Base-by-base conservation (phyloP, 1,140 invertebrate genomes). In the Heliconius hermathena region DNA sequence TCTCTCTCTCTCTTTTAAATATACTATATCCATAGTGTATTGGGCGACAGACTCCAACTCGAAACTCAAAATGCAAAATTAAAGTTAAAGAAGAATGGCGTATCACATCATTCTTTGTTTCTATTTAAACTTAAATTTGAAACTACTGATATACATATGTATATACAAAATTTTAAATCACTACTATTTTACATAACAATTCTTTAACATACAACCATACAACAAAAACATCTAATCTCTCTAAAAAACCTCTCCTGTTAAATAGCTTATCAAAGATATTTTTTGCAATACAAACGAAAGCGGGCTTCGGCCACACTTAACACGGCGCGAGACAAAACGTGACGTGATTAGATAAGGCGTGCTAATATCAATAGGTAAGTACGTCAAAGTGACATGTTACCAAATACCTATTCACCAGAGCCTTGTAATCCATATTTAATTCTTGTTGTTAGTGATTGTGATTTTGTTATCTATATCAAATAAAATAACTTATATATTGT, bases 311-410 rank as follows among this genome's bases (percentile, higher is more conserved):
- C 72, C 72, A 73, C 49, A 16, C 13, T 73, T 49, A 73, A 73
- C 41, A 26, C 22, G 60, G 26, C 26, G 60, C 60, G 16, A 66
- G 60, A 29, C 60, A 66, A 66, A 66, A 66, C 78, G 78, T 79
- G 78, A 79, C 78, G 52, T 36, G 77, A 36, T 54, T 38, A 71
- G 52, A 52, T 57, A 79, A 79, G 73, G 60, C 60, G 13, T 13
- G 26, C 60, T 66, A 0, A 16, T 79, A 74, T 57, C 78, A 36
- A 36, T 36, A 36, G 36, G 49, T 52, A 20, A 5, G 49, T 22
- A 60, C 71, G 78, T 79, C 78, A 79, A 33, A 72, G 6, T 79
- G 78, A 79, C 78, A 79, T 41, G 78, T 79, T 79, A 74, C 33
- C 66, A 71, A 74, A 79, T 71, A 72, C 46, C 20, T 76, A 76